phyloP scores from a whole-genome alignment of 2,888 invertebrate species.

The Chymomyza amoena region DNA sequence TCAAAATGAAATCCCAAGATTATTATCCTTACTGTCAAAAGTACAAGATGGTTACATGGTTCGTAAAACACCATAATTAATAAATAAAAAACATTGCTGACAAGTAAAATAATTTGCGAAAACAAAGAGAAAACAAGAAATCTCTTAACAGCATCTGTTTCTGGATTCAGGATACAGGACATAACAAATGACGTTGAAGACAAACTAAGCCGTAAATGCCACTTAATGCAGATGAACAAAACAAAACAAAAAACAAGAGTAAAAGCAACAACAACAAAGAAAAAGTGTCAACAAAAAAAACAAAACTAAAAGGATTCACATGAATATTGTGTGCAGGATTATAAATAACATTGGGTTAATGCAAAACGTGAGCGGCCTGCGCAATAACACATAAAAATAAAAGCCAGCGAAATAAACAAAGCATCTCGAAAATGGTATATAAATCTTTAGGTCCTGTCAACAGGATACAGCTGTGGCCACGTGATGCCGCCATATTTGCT shows the following conservation, averaged over 20 bases:
- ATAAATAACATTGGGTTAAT: constrained; percentile 25
- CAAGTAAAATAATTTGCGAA: background rate
- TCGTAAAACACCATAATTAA: too few relatives aligned
- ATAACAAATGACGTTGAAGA: background rate
- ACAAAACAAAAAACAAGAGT: background rate
- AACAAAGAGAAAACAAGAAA: background rate
- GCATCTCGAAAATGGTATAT: background rate
- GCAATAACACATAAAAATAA: constrained; percentile 1
- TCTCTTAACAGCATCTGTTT: background rate
- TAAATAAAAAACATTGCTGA: background rate
- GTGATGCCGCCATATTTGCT: background rate
- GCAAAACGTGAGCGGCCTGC: constrained; percentile 47
- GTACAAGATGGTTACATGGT: too few relatives aligned
- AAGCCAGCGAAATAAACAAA: background rate
- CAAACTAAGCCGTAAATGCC: constrained; percentile 26
- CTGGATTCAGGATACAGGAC: background rate
- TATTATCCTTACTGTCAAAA: too few relatives aligned
- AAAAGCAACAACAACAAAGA: background rate
- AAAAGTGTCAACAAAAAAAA: constrained; percentile 4
- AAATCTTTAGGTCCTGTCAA: background rate
- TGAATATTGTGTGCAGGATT: constrained; percentile 18
- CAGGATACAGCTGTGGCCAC: background rate
- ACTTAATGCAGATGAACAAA: constrained; percentile 35
- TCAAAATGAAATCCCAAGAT: too few relatives aligned
- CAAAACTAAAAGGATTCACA: constrained; percentile 37